Evolutionary conservation across 2,888 invertebrate genomes (phyloP), one percentile per base, ranked within the genome.

Genomic region (Chymomyza caudatula): DNA sequence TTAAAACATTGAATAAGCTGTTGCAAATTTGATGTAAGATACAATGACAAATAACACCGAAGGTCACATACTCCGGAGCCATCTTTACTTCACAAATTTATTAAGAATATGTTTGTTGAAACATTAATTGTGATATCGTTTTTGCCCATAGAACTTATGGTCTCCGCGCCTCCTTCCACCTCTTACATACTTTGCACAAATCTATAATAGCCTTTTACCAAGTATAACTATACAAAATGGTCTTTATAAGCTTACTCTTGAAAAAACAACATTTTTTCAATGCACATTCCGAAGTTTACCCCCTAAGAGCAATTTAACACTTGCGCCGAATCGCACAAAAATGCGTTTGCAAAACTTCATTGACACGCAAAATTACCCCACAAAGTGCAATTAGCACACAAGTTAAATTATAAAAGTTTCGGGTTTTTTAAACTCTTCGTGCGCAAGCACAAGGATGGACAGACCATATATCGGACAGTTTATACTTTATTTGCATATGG

Each of bases 331-430:
- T 63, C 22, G 42, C 63, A 42, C 66, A 55, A 57, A 71, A 76
- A 52, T 67, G 71, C 74, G 67, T 67, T 57, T 61, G 69, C 56
- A 57, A 61, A 78, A 79, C 74, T 72, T 79, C 69, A 71, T 71
- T 71, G 77, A 80, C 78, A 77, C 74, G 69, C 69, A 85, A 74
- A 82, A 86, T 76, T 70, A 76, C 71, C 67, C 77, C 76, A 72
- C 75, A 76, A 83, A 72, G 74, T 76, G 85, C 78, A 82, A 79
- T 78, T 85, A 82, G 73, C 74, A 69, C 69, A 72, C 68, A 77
- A 76, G 68, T 78, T 77, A 71, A 78, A 77, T 83, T 77, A 76
- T 70, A 74, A 86, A 78, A 80, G 70, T 78, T 75, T 52, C 23
- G 60, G 69, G n/a, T n/a, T 72, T 72, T 73, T 73, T 69, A 70